Base-by-base conservation (phyloP, 2,113 vertebrate genomes). In the Thunnus thynnus region DNA sequence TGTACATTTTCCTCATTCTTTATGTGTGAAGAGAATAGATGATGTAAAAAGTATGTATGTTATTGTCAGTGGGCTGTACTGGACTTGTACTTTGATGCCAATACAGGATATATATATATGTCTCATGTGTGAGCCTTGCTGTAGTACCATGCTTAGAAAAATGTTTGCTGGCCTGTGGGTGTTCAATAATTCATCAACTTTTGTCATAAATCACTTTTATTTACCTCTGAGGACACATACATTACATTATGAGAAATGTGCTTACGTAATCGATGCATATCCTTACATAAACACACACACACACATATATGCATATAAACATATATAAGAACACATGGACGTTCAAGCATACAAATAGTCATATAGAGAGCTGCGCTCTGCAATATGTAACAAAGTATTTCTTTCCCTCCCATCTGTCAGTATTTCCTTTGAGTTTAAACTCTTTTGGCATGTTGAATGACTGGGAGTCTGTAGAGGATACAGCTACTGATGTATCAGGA, bases 141-240 rank as follows among this genome's bases (percentile, higher is more conserved):
- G 61, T 9, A 2, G 14, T 4, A 25, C 65, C 36, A 62, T 60
- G 64, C 69, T 75, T 52, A 54, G 77, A 58, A 64, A 78, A 73
- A 78, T 76, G 61, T 86, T 82, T 73, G 60, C 78, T 30, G 58
- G 54, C 44, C 61, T 62, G 51, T 52, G 50, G 80, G 56, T 27
- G 52, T 80, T 92, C 80, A 92, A 92, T 91, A 87, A 88, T 90
- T 89, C 66, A 93, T 74, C 80, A 60, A 67, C 85, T 82, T 70
- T 58, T 84, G 82, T 82, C 78, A 84, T 79, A 89, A 82, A 85
- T 89, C 78, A 76, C 67, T 72, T 88, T 74, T 58, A 85, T 75
- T 63, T 47, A 64, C 63, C 67, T 78, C 70, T 47, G 22, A 18
- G 55, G 86, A 70, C 25, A 18, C 47, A 83, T 16, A 55, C 44